Percentiles rank a stretch among this genome's conserved stretches.
Evolutionary conservation across 2,113 vertebrate genomes (phyloP).

Genomic region (Casuarius casuarius): DNA sequence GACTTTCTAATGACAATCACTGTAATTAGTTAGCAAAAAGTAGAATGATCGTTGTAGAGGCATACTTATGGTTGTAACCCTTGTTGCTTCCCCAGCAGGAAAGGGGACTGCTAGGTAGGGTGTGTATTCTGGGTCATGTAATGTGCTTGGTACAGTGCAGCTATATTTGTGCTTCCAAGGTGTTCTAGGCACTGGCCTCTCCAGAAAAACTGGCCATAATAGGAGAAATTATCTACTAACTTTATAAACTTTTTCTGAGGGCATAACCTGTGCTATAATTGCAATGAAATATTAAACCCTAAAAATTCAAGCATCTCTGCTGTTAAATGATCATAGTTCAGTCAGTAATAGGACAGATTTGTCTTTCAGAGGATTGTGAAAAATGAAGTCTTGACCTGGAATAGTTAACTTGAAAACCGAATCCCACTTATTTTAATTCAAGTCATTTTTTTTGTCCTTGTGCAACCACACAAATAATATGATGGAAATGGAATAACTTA

Average conservation of each 20-base stretch:
- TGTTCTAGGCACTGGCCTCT: background rate
- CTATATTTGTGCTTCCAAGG: background rate
- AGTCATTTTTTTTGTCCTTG: background rate
- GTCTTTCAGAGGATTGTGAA: background rate
- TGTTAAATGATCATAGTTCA: background rate
- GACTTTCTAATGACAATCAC: background rate
- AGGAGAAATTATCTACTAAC: background rate
- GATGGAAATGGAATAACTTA: background rate
- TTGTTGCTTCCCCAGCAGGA: background rate
- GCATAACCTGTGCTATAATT: background rate
- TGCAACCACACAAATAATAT: background rate
- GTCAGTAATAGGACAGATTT: background rate
- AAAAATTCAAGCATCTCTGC: background rate
- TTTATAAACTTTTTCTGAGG: background rate
- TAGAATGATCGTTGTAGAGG: background rate
- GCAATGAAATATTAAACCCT: background rate
- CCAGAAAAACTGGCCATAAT: background rate
- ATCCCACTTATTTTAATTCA: background rate
- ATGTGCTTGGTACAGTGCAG: background rate
- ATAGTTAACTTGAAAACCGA: background rate
- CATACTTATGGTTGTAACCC: fast-evolving
- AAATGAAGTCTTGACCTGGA: background rate
- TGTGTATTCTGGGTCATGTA: background rate
- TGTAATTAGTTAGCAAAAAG: background rate
- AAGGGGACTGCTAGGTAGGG: background rate